Evolutionary conservation across 2,797 vertebrate species (phyloP), one percentile per base, ranked within the genome.

Genomic region (Myioborus miniatus): DNA sequence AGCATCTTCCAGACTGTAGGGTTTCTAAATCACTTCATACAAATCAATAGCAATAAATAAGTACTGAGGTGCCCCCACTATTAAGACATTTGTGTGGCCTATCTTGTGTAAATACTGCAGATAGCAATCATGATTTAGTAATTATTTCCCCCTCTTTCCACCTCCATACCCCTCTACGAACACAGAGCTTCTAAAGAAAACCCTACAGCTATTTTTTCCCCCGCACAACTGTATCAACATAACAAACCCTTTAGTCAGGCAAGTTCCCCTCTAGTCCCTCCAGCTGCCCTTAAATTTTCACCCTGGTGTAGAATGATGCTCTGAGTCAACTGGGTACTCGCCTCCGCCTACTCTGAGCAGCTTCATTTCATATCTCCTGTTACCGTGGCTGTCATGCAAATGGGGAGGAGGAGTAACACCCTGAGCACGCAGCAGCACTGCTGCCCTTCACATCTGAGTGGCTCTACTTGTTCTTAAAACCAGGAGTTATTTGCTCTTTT

Each of bases 261-360:
- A 88, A 82, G 91, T 55, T 88, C 58, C 47, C 50, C 65, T 68
- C 87, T 91, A 0, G 1, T 81, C 80, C 55, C 80, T 72, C 62
- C 79, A 90, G 53, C 80, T 96, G 79, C 93, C 87, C 85, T 87
- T 89, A 79, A 27, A 89, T 94, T 96, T 94, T 93, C 91, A 83
- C 52, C 32, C 39, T 41, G 44, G 39, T 95, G 69, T 21, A 86
- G 76, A 96, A 71, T 2, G 60, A 67, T 89, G 89, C 58, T 92
- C 92, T 96, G 94, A 96, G 94, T 96, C 95, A 95, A 95, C 88
- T 96, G 95, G 70, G 69, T 96, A 94, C 92, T 95, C 3, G 0
- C 80, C 70, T 79, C 86, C 47, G 0, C 93, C 93, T 69, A 94
- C 95, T 89, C 74, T 8, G 79, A 69, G 91, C 0, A 1, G 62